phyloP scores from a whole-genome alignment of 2,113 vertebrate genomes.

The Antennarius striatus region DNA sequence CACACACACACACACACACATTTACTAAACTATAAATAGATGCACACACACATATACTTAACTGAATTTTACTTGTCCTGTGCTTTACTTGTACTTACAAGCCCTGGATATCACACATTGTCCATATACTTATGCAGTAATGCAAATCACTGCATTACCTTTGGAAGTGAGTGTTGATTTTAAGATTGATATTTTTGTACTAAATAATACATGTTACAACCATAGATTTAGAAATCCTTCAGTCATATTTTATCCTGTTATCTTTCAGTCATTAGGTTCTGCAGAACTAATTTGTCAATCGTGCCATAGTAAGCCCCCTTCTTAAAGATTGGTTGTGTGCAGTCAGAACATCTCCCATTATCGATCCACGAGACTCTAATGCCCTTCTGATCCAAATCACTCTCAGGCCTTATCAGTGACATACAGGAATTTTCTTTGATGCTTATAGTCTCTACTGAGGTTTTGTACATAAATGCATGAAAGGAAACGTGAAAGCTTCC shows the following conservation, averaged over 20 bases:
- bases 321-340: conserved; percentile 59
- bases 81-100: too few species aligned
- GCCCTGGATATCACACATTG: too few species aligned
- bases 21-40: too few species aligned
- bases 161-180: neutral
- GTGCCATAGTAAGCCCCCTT: conserved; percentile 51
- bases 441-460: conserved; percentile 39
- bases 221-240: conserved; percentile 36
- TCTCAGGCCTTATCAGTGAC: conserved; percentile 73
- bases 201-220: conserved; percentile 35
- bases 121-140: neutral
- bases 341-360: conserved; percentile 69
- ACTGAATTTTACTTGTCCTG: too few species aligned
- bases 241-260: conserved; percentile 58
- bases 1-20: too few species aligned
- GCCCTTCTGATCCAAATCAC: conserved; percentile 76
- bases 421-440: conserved; percentile 67
- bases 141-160: neutral
- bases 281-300: conserved; percentile 66
- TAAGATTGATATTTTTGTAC: conserved; percentile 4
- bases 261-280: conserved; percentile 59
- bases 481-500: conserved; percentile 18
- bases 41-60: too few species aligned
- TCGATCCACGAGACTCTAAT: conserved; percentile 71
- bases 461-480: conserved; percentile 32